Evolutionary conservation across 1,140 invertebrate species (phyloP).

Genomic region (Cecropterus lyciades): DNA sequence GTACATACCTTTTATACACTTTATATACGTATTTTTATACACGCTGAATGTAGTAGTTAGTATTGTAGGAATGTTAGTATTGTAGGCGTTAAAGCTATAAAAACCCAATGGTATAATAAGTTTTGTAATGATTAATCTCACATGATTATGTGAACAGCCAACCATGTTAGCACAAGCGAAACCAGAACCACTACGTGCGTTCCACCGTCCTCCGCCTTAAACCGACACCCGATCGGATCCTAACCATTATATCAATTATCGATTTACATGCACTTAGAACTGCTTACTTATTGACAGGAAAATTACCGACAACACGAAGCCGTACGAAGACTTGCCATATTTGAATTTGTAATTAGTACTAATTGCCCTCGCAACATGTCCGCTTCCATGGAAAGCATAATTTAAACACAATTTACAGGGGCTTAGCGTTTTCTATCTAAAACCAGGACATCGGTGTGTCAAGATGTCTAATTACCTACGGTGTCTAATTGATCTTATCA

Average conservation of each 20-base stretch:
- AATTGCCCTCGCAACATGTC: conserved; percentile 14
- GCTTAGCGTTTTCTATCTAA: background rate
- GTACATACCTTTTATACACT: no score
- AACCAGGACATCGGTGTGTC: conserved; percentile 17
- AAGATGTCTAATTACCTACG: conserved; percentile 6
- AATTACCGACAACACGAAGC: conserved; percentile 23
- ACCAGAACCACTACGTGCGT: no score
- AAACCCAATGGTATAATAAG: no score
- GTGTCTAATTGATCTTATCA: conserved; percentile 13
- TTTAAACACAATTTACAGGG: conserved; percentile 19
- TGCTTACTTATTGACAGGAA: conserved; percentile 22
- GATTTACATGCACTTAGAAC: conserved; percentile 24
- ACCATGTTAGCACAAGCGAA: no score
- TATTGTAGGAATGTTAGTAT: no score
- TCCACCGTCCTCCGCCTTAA: no score
- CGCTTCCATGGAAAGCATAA: conserved; percentile 5
- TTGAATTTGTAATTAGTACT: conserved; percentile 26
- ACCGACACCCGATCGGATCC: background rate
- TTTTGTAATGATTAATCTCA: no score
- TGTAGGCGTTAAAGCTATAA: no score
- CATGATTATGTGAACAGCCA: no score
- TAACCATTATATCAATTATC: conserved; percentile 19
- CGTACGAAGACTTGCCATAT: conserved; percentile 6
- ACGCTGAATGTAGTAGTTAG: no score
- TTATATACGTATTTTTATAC: no score